Evolutionary conservation across 2,113 vertebrate species (phyloP).

Genomic region (Mola mola): DNA sequence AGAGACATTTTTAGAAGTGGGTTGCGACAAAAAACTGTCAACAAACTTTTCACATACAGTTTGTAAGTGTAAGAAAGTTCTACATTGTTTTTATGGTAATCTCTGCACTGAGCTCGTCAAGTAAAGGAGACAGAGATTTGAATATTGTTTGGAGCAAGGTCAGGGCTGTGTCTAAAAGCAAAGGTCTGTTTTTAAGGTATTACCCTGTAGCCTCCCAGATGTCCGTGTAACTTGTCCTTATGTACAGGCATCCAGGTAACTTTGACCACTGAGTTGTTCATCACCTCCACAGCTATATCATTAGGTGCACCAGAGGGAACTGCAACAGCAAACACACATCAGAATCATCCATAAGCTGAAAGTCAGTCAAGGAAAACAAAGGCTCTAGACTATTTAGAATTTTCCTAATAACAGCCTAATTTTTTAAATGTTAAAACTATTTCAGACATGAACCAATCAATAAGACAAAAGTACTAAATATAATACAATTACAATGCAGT

Average conservation of each 20-base stretch:
- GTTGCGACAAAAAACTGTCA: neutral
- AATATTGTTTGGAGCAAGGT: constrained; percentile 41
- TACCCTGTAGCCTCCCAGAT: constrained; percentile 96
- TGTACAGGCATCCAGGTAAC: constrained; percentile 90
- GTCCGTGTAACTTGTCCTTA: constrained; percentile 92
- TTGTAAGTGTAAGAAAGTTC: neutral
- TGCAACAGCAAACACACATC: constrained; percentile 70
- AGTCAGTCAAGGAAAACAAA: constrained; percentile 10
- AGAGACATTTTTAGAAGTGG: constrained; percentile 1
- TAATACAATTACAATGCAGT: too few relatives aligned
- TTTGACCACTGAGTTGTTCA: constrained; percentile 89
- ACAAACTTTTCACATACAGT: neutral
- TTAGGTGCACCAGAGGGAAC: constrained; percentile 91
- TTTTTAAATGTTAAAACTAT: too few relatives aligned
- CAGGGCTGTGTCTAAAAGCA: constrained; percentile 66
- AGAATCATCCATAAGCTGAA: constrained; percentile 9
- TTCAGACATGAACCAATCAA: too few relatives aligned
- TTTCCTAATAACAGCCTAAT: neutral
- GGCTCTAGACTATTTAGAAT: neutral
- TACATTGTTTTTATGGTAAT: neutral
- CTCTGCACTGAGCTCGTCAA: constrained; percentile 18
- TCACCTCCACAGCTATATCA: constrained; percentile 83
- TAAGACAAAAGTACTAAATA: too few relatives aligned
- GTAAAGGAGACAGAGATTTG: constrained; percentile 22
- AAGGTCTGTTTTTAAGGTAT: constrained; percentile 65